Percentiles rank a stretch among this genome's conserved stretches.
Evolutionary conservation across 2,888 invertebrate genomes (phyloP).

Genomic region (Drosophila neonasuta): DNA sequence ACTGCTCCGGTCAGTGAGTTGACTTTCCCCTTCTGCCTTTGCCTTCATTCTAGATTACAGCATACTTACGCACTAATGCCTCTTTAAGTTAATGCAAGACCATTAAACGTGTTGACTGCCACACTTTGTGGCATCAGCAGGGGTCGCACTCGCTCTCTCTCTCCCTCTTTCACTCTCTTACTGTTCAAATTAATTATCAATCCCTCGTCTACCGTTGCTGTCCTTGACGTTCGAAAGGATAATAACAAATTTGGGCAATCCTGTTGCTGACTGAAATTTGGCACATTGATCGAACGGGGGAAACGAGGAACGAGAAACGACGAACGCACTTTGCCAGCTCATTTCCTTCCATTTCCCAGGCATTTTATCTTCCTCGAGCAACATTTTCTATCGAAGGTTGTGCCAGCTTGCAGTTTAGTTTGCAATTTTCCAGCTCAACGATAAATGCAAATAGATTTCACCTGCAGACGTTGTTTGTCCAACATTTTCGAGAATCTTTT

Average conservation of each 20-base stretch:
- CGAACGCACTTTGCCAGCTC: constrained; percentile 33
- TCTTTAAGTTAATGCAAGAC: constrained; percentile 65
- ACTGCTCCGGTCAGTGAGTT: not conserved
- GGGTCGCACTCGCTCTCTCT: not conserved
- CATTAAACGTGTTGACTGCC: constrained; percentile 72
- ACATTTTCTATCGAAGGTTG: constrained; percentile 11
- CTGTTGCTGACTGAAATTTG: constrained; percentile 13
- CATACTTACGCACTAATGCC: constrained; percentile 72
- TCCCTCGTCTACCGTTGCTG: constrained; percentile 11
- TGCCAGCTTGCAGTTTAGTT: constrained; percentile 65
- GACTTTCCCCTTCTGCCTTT: constrained; percentile 29
- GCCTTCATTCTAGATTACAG: constrained; percentile 52
- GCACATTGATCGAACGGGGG: not conserved
- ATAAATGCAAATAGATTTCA: constrained; percentile 77
- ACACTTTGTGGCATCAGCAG: constrained; percentile 58
- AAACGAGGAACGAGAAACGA: constrained; percentile 2
- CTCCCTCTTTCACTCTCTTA: not conserved
- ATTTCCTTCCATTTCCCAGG: constrained; percentile 19
- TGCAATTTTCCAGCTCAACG: constrained; percentile 74
- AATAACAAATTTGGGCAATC: constrained; percentile 15
- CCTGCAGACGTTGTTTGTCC: constrained; percentile 74
- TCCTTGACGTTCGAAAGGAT: constrained; percentile 14
- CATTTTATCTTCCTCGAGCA: constrained; percentile 3
- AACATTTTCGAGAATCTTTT: constrained; percentile 69
- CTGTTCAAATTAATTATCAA: constrained; percentile 44